Evolutionary conservation across 2,888 invertebrate species (phyloP).

Genomic region (Drosophila vallismaia): DNA sequence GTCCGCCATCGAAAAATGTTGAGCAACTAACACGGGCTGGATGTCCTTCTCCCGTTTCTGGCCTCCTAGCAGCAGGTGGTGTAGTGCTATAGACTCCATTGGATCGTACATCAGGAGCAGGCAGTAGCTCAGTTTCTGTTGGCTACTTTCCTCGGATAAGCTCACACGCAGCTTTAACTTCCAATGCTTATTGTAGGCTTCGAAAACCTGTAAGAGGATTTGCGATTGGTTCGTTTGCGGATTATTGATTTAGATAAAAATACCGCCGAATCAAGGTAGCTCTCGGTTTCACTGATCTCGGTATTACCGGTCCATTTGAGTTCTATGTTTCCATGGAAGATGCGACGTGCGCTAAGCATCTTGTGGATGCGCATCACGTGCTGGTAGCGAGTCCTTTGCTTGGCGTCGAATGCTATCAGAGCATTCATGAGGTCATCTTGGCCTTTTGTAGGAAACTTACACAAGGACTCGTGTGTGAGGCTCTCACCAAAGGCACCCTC

Average conservation of each 20-base stretch:
- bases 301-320: no score
- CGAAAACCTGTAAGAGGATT: no score
- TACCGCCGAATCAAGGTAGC: no score
- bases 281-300: no score
- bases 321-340: no score
- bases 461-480: not conserved
- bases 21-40: not conserved
- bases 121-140: not conserved
- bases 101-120: not conserved
- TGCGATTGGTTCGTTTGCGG: no score
- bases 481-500: slow-evolving; percentile 1
- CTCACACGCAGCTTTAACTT: no score
- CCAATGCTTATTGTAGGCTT: no score
- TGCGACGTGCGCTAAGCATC: no score
- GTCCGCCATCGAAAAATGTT: not conserved
- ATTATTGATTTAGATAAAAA: no score
- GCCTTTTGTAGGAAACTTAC: not conserved
- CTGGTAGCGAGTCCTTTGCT: no score
- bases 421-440: not conserved
- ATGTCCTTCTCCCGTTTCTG: not conserved
- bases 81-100: not conserved
- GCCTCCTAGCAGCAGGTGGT: not conserved
- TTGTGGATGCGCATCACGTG: no score
- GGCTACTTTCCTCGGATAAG: not conserved
- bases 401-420: not conserved